phyloP scores from a whole-genome alignment of 1,140 invertebrate genomes.

The Pissodes strobi region DNA sequence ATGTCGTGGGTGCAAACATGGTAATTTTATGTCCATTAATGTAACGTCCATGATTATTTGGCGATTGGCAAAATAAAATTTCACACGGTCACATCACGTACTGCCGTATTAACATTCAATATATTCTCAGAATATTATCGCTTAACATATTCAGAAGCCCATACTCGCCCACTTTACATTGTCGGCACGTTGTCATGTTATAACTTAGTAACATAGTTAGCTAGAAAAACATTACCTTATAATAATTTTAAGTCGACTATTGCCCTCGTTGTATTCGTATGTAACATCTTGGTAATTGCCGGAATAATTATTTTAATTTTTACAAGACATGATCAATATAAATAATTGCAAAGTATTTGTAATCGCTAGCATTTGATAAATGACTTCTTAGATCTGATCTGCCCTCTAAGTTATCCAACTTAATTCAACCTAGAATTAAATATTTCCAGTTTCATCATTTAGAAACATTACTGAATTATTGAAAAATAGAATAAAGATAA shows the following conservation, averaged over 20 bases:
- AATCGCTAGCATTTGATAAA: no score
- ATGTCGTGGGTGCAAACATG: not conserved
- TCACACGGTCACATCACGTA: slow-evolving; percentile 33
- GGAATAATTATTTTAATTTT: no score
- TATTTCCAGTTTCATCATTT: no score
- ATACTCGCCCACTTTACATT: slow-evolving; percentile 25
- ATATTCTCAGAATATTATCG: slow-evolving; percentile 36
- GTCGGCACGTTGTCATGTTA: slow-evolving; percentile 23
- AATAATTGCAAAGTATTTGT: no score
- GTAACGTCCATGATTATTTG: slow-evolving; percentile 16
- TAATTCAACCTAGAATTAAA: no score
- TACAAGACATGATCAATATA: no score
- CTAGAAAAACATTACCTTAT: slow-evolving; percentile 31
- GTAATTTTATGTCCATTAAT: slow-evolving; percentile 21
- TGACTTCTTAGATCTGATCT: no score
- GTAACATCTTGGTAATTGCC: no score
- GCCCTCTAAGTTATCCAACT: no score
- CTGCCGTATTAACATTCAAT: slow-evolving; percentile 35
- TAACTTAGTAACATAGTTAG: slow-evolving; percentile 38
- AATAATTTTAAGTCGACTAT: slow-evolving; percentile 23
- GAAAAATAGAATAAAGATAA: no score
- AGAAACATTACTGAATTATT: no score
- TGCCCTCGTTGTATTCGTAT: slow-evolving; percentile 6
- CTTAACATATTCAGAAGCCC: slow-evolving; percentile 31
- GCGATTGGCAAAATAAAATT: slow-evolving; percentile 27